phyloP scores from a whole-genome alignment of 1,140 invertebrate species.

The Sycophaga agraensis region DNA sequence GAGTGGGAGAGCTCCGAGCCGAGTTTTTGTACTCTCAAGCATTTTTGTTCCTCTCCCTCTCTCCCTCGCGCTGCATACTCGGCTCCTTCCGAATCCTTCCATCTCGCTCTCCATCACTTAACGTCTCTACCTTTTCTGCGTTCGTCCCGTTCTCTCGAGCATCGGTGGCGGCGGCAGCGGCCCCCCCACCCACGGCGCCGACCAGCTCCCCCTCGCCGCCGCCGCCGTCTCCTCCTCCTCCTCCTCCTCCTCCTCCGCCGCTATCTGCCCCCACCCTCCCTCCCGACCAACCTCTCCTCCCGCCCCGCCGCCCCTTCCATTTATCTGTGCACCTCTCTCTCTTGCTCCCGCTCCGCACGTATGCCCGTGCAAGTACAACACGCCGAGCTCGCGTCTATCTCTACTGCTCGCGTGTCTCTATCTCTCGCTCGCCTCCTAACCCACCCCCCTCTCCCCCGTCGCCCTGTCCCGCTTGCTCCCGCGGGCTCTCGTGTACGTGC shows the following conservation, averaged over 20 bases:
- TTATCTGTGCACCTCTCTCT: not conserved
- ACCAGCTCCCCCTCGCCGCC: not conserved
- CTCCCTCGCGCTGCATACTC: constrained; percentile 13
- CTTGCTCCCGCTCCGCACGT: not conserved
- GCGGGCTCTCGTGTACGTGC: constrained; percentile 11
- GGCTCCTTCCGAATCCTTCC: constrained; percentile 21
- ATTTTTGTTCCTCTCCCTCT: constrained; percentile 8
- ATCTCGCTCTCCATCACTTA: constrained; percentile 24
- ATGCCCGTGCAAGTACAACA: no score
- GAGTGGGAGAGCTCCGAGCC: no score
- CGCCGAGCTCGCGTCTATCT: no score
- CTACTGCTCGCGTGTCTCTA: not conserved
- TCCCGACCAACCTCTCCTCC: no score
- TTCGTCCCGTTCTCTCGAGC: constrained; percentile 27
- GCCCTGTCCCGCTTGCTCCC: constrained; percentile 30
- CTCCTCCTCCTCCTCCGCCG: not conserved
- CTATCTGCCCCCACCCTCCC: no score
- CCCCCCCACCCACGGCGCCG: no score
- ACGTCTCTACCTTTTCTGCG: constrained; percentile 25
- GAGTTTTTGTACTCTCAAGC: constrained; percentile 21
- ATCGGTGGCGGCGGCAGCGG: not conserved
- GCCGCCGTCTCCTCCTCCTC: not conserved
- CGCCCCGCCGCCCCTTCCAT: no score
- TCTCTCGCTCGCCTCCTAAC: no score
- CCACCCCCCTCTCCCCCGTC: no score